A percentile compares a stretch with the other conserved stretches of the same genome.
Conservation (phyloP, 1,140 invertebrate species). For the Pseudomyrmex cubaensis region DNA sequence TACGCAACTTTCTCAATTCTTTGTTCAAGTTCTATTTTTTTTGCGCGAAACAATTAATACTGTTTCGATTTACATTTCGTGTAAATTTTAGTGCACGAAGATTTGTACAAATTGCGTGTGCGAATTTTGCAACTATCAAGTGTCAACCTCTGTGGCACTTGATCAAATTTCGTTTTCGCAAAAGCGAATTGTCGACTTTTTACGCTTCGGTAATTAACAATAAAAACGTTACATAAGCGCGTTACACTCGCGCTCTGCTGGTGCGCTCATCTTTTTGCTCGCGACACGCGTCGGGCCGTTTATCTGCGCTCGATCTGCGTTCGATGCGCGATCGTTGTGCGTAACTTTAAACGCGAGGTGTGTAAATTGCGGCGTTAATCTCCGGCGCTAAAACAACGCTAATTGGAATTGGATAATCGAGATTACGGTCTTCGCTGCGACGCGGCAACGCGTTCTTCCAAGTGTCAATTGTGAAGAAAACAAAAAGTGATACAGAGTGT, state of each 20-base stretch:
- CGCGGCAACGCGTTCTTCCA: too few relatives aligned
- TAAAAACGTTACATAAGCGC: slow-evolving; percentile 48
- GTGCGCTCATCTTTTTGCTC: not conserved
- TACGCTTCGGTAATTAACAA: slow-evolving; percentile 14
- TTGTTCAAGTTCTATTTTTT: not conserved
- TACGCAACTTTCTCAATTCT: not conserved
- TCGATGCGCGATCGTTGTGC: not conserved
- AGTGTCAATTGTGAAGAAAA: too few relatives aligned
- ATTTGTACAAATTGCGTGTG: not conserved
- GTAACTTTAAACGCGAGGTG: slow-evolving; percentile 16
- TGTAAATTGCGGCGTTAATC: slow-evolving; percentile 17
- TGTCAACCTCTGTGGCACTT: not conserved
- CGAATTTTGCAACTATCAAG: not conserved
- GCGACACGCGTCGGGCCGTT: not conserved
- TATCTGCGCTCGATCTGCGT: not conserved
- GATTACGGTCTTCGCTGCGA: not conserved
- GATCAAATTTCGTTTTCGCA: not conserved
- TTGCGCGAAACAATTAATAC: too few relatives aligned
- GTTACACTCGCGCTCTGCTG: not conserved
- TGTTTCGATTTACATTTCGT: too few relatives aligned
- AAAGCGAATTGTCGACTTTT: slow-evolving; percentile 4
- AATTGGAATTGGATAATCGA: not conserved
- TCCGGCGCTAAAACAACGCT: not conserved
- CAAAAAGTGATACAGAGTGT: too few relatives aligned
- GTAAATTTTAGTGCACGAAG: not conserved